These are phyloP conservation scores for Coccyzus lansbergi DNA, from an alignment of 2,797 vertebrate species.

Conservation along the genomic window DNA sequence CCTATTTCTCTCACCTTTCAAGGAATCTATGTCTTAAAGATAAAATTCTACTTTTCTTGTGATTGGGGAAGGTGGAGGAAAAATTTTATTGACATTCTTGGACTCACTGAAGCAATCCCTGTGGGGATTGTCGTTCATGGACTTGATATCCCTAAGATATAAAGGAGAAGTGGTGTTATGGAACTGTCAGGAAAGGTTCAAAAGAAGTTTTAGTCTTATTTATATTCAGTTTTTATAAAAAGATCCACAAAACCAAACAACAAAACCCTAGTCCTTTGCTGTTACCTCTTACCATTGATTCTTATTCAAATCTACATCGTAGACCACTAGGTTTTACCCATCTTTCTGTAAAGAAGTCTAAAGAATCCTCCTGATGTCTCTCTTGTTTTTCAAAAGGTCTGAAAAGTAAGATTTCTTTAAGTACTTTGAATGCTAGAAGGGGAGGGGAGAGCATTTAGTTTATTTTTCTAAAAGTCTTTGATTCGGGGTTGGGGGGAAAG, in stretches of 20 bases:
- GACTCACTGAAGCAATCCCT: not conserved
- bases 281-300: accelerated
- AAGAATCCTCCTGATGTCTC: not conserved
- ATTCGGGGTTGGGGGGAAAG: not conserved
- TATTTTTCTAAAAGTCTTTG: not conserved
- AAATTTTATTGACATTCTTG: not conserved
- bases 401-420: not conserved
- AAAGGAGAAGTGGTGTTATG: not conserved
- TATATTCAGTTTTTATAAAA: not conserved
- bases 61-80: not conserved
- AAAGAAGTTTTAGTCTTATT: not conserved
- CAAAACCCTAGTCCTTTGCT: not conserved
- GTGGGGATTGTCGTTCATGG: not conserved
- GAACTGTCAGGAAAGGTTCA: not conserved
- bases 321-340: not conserved
- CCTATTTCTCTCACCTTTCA: not conserved
- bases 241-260: not conserved
- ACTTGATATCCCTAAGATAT: not conserved
- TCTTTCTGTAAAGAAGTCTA: not conserved
- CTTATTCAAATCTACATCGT: not conserved
- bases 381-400: not conserved
- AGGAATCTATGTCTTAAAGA: not conserved
- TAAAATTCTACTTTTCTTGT: not conserved
- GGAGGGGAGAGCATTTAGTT: not conserved
- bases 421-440: not conserved